Evolutionary conservation across 2,888 invertebrate genomes (phyloP).

Genomic region (Pomacea canaliculata): DNA sequence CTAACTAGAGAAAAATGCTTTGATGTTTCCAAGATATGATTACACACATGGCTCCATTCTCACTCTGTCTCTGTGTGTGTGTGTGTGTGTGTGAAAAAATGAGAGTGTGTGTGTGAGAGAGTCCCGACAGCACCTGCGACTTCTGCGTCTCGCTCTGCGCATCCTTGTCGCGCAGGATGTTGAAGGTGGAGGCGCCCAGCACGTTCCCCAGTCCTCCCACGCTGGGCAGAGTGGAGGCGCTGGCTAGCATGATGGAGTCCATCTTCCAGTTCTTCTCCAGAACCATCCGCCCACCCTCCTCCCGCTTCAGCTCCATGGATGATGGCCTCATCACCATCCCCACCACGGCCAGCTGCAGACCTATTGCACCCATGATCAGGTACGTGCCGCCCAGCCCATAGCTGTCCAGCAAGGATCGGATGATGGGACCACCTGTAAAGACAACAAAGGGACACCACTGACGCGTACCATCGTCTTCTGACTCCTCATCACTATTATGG

Average conservation of each 20-base stretch:
- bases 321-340: conserved; percentile 17
- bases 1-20: no score
- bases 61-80: no score
- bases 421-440: conserved; percentile 14
- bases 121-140: background rate
- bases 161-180: conserved; percentile 6
- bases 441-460: background rate
- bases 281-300: background rate
- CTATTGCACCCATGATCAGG: conserved; percentile 20
- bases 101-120: no score
- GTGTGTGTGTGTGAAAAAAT: no score
- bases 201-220: conserved; percentile 17
- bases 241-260: conserved; percentile 8
- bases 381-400: conserved; percentile 25
- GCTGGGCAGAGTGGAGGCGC: conserved; percentile 19
- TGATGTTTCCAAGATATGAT: no score
- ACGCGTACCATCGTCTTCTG: no score
- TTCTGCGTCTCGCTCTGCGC: background rate
- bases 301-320: conserved; percentile 7
- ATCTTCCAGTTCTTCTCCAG: background rate
- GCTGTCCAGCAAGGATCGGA: conserved; percentile 18
- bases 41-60: no score
- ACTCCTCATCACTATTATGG: no score
- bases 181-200: conserved; percentile 13
- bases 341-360: conserved; percentile 14